Evolutionary conservation across 2,888 invertebrate genomes (phyloP), one percentile per base, ranked within the genome.

Genomic region (Ditula angustiorana): DNA sequence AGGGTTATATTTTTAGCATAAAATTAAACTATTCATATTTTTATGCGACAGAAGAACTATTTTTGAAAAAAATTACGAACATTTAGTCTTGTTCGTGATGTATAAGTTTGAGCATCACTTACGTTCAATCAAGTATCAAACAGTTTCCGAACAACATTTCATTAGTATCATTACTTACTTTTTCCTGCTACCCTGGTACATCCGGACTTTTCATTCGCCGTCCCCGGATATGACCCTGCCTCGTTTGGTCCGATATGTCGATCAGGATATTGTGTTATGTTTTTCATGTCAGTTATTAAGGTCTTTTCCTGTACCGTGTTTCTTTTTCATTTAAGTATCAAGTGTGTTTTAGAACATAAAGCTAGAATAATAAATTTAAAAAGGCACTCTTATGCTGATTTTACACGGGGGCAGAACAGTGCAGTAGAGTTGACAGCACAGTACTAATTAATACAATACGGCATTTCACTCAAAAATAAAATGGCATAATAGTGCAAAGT

Each of bases 261-360:
- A 68, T 66, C 63, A 37, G 46, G 62, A 16, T 44, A 52, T 47
- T 46, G 30, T 62, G 56, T 55, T 57, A 56, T 55, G 37, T 62
- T 62, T 62, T 62, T 33, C 26, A 56, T 47, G 55, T 55, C 28
- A 21, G 56, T 35, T 56, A 62, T 62, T 56, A 37, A 46, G 35
- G 26, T n/a, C 8, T 62, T 56, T 61, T 49, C 56, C 62, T 57
- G 37, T 55, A 11, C 37, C 37, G 41, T 57, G 62, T 50, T 55
- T 28, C 47, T 62, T 37, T 49, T 62, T 49, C 41, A 62, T 62
- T 49, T 67, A 65, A 69, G 35, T 49, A 56, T 37, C 21, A 50
- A n/a, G 26, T 24, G 11, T 35, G 23, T 33, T 23, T 5, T 24
- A n/a, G 26, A 16, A 37, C 7, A 2, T 37, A 7, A 16, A 2